A percentile compares a stretch with the other conserved stretches of the same genome.
phyloP scores from a whole-genome alignment of 2,797 vertebrate species.

The Notolabrus celidotus region DNA sequence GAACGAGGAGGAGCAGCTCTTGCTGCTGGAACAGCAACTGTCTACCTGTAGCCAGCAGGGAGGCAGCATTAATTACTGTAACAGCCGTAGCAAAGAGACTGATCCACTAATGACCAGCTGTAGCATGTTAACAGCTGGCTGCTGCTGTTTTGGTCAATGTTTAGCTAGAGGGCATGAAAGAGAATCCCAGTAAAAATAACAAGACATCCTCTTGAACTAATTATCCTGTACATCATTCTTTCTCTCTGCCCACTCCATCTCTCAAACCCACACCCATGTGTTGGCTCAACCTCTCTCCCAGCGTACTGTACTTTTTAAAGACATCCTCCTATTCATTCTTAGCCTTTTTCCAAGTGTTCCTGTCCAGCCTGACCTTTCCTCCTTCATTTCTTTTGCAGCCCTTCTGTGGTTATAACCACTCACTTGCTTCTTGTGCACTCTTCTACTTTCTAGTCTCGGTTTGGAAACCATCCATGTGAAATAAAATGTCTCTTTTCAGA shows the following conservation, averaged over 20 bases:
- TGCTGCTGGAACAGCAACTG: slow-evolving; percentile 3
- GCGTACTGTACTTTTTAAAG: slow-evolving; percentile 12
- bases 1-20: neutral
- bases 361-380: slow-evolving; percentile 37
- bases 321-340: slow-evolving; percentile 20
- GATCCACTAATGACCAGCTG: slow-evolving; percentile 55
- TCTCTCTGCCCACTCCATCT: slow-evolving; percentile 9
- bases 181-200: slow-evolving; percentile 44
- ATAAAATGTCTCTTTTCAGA: slow-evolving; percentile 48
- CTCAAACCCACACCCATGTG: slow-evolving; percentile 2
- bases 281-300: slow-evolving; percentile 20
- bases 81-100: slow-evolving; percentile 26
- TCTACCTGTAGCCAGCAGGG: slow-evolving; percentile 27
- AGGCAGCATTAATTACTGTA: slow-evolving; percentile 50
- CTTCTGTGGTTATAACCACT: slow-evolving; percentile 10
- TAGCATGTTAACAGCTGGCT: slow-evolving; percentile 43
- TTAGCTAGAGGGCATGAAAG: slow-evolving; percentile 29
- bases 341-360: slow-evolving; percentile 9
- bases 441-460: too few relatives aligned
- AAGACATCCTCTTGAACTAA: slow-evolving; percentile 47
- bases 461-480: slow-evolving; percentile 44
- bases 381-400: neutral
- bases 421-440: neutral
- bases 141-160: slow-evolving; percentile 37
- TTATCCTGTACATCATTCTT: slow-evolving; percentile 23